Base-by-base conservation (phyloP, 2,797 vertebrate genomes). In the Distichodus sexfasciatus region DNA sequence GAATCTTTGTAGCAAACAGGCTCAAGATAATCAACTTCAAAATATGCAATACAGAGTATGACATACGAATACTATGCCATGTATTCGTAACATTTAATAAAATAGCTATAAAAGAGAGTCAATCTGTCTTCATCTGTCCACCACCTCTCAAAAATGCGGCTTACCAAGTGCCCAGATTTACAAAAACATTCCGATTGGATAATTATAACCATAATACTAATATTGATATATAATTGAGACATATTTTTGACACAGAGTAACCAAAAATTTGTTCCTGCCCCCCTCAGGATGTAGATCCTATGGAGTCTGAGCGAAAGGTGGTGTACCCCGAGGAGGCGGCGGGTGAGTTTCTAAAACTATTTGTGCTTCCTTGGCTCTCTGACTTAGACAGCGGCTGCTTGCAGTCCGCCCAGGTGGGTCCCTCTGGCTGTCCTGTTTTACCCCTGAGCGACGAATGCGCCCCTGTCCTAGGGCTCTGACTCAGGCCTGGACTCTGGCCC, bases 301-400 rank as follows among this genome's bases (percentile, higher is more conserved):
- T 86, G 10, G 94, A 94, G 76, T 93, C 93, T 0, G 94, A 93
- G 80, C 88, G 91, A 80, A 94, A 92, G 0, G 92, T 92, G 76
- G 90, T 86, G 43, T 94, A 94, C 48, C 94, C 93, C 0, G 91
- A 94, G 19, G 94, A 94, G 0, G 89, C 89, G 0, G 92, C 93
- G 1, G 93, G 91, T 6, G 90, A 92, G 83, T 92, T 94, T 85
- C 93, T 79, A 89, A 95, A 96, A 90, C 94, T 94, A 87, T 94
- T 94, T 77, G 89, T 90, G 88, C 93, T 93, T 81, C 88, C 89
- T 81, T 91, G 91, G 62, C 85, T 87, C 53, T 91, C 90, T 0
- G 72, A 87, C 53, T 82, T 89, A 58, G 71, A 87, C 33, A 84
- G 81, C 21, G 87, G 85, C 55, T 87, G 85, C 51, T 87, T 90